Evolutionary conservation across 2,797 vertebrate species (phyloP), one percentile per base, ranked within the genome.

Genomic region (Harpagifer antarcticus): DNA sequence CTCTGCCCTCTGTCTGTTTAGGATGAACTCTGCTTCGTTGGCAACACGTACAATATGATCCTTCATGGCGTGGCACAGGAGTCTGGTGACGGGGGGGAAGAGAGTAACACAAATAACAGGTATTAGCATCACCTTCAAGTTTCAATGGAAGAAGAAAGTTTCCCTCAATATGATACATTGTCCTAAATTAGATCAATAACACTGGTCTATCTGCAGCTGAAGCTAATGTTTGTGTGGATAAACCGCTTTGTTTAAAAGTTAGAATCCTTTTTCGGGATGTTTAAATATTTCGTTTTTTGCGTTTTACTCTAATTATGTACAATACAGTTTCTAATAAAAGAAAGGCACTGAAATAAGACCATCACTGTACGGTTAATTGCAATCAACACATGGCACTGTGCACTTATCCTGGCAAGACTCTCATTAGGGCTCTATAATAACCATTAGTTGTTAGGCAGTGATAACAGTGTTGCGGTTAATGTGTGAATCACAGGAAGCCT

Each of bases 61-160:
- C 89, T 99, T 99, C 98, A 99, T 99, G 72, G 98, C 98, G 58
- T 99, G 98, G 83, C 98, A 99, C 57, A 99, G 87, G n/a, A 99
- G 95, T 86, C 98, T 99, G 82, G 74, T n/a, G 19, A 56, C 8
- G 27, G 27, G 19, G 33, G 52, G 1, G 16, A 61, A 2, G 23
- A 67, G n/a, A 47, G 50, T 0, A 0, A 58, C 7, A 64, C 15
- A 76, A 14, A 17, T 4, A 6, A 44, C 17, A 60, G 16, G 15
- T 15, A 45, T 44, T 19, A 50, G 20, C 23, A 3, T 54, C 19
- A 52, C 7, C 10, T 68, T 1, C 42, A 33, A 9, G 33, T 37
- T n/a, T 50, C 33, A 16, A 45, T 3, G 1, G 31, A 3, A 56
- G 13, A 3, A 44, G 27, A 58, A 23, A 1, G 27, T 27, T 27